Percentiles rank a stretch among this genome's conserved stretches.
Conservation (phyloP, 2,888 invertebrate genomes). For the Idaea aversata region DNA sequence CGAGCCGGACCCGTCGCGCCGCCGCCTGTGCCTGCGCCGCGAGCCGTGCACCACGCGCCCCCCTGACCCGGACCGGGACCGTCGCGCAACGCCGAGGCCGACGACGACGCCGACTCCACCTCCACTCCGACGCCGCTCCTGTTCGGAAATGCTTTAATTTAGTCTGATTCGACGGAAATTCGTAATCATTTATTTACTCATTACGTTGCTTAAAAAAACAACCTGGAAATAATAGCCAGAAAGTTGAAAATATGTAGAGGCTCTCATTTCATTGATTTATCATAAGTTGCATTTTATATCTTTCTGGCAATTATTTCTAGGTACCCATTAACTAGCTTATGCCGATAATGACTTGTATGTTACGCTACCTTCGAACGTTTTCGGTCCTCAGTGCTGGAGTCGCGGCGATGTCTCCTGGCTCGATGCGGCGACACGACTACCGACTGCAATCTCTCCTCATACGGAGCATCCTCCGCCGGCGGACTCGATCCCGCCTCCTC, state of each 20-base stretch:
- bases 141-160: too few species aligned
- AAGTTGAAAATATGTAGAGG: too few species aligned
- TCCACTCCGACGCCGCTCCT: slow-evolving; percentile 61
- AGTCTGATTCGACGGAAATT: too few species aligned
- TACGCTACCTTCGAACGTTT: slow-evolving; percentile 64
- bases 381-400: slow-evolving; percentile 87
- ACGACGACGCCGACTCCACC: slow-evolving; percentile 35
- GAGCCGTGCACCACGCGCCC: slow-evolving; percentile 48
- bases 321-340: too few species aligned
- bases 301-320: too few species aligned
- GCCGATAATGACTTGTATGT: neutral
- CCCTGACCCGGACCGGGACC: slow-evolving; percentile 58
- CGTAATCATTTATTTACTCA: too few species aligned
- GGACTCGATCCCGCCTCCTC: slow-evolving; percentile 82
- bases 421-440: slow-evolving; percentile 76
- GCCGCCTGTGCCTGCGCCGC: slow-evolving; percentile 69
- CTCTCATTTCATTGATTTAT: too few species aligned
- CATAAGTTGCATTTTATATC: too few species aligned
- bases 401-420: slow-evolving; percentile 72
- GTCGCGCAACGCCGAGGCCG: slow-evolving; percentile 28
- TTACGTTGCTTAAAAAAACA: too few species aligned
- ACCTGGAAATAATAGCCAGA: too few species aligned
- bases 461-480: slow-evolving; percentile 83
- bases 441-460: slow-evolving; percentile 74
- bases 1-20: slow-evolving; percentile 70